Base-by-base conservation (phyloP, 2,797 vertebrate species). In the Ceryle rudis region DNA sequence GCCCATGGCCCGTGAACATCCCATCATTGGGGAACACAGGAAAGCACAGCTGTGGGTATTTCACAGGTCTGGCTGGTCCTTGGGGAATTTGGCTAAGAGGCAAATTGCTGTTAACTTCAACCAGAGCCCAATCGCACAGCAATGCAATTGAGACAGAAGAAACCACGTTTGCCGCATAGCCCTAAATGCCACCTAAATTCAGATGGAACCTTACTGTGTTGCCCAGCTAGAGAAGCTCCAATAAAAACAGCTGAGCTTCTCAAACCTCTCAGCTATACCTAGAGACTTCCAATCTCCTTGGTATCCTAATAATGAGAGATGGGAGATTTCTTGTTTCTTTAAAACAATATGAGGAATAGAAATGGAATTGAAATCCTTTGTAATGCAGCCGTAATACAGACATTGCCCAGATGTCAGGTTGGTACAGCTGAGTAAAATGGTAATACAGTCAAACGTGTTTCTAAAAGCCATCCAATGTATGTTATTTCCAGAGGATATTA, bases 101-200 rank as follows among this genome's bases (percentile, higher is more conserved):
- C 33, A 75, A 61, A 72, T 79, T 75, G 46, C 8, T 77, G 28
- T 47, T 87, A 70, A 41, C 15, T 77, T 87, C 60, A 82, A n/a
- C 13, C 21, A 49, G 72, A 83, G 23, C 39, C 9, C 9, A 61
- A n/a, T 86, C 80, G 60, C 49, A 29, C 3, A n/a, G 25, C 65
- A 69, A n/a, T 66, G 31, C 33, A 39, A 8, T 15, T 49, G 26
- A 65, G n/a, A 69, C 55, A 89, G 46, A 64, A 93, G 81, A 81
- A 94, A 96, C 85, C 65, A 62, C 61, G 58, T 92, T 81, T 97
- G 81, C 78, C 62, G 65, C 84, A 80, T 84, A 95, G 92, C 81
- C 52, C 65, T 91, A 73, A 89, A 42, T 41, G 21, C 33, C 12
- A 26, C n/a, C 37, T 88, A 29, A 70, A n/a, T 90, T 78, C 44